Base-by-base conservation (phyloP, 2,888 invertebrate genomes). In the Busseola fusca region DNA sequence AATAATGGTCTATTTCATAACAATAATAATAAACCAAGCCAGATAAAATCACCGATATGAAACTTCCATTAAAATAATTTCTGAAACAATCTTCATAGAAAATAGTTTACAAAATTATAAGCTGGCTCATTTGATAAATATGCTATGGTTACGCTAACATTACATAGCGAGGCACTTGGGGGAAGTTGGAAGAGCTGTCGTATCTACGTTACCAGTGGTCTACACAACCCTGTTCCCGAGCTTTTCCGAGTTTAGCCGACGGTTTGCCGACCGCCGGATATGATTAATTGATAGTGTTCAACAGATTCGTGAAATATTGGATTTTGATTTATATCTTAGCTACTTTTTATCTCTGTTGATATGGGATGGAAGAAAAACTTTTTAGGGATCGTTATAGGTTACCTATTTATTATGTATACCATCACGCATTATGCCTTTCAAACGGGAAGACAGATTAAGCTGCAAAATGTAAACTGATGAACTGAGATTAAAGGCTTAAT, bases 121-220 rank as follows among this genome's bases (percentile, higher is more conserved):
- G 78, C 59, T 56, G 56, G 69, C 9, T 78, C 52, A 25, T 72
- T 73, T 78, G 73, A 76, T 82, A 74, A 81, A 79, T 84, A 65
- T 68, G 21, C 30, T n/a, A n/a, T n/a, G n/a, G n/a, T n/a, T n/a
- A n/a, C n/a, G n/a, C n/a, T 42, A 59, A 72, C 72, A 58, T 72
- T 58, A 54, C 58, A 66, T 69, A 58, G 48, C 64, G 65, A 75
- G 66, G 63, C 59, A 64, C 62, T 72, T 72, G 34, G 42, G 69
- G 64, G 64, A 80, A 84, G 74, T 82, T 80, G 70, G 75, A 70
- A 68, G 72, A 60, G 74, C 81, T 86, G 86, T 87, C 87, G 84
- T 84, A 84, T 84, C 84, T 84, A 86, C 82, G 86, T 87, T 86
- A 87, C 83, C 79, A 77, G 71, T 66, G 78, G 70, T 72, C 25